Evolutionary conservation across 2,797 vertebrate species (phyloP).

Genomic region (Tenualosa ilisha): DNA sequence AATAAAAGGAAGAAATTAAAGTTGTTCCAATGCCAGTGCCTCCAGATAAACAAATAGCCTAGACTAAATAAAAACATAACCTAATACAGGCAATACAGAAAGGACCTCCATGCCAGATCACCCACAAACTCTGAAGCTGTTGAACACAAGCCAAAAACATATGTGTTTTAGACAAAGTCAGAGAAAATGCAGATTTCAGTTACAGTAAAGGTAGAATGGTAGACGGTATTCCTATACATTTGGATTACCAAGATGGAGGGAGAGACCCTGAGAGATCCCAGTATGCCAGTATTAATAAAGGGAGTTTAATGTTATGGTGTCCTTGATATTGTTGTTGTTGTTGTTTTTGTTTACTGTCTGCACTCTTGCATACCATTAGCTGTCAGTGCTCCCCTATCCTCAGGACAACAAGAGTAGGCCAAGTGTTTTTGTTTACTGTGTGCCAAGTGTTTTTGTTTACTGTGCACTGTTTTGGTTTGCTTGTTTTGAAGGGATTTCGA

Average conservation of each 20-base stretch:
- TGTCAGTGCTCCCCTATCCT: neutral
- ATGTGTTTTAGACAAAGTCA: no score
- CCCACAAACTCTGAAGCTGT: no score
- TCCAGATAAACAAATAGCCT: no score
- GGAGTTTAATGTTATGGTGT: neutral
- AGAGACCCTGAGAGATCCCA: neutral
- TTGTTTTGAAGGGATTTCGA: slow-evolving; percentile 86
- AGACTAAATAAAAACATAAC: no score
- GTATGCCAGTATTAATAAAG: neutral
- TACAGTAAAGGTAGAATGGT: no score
- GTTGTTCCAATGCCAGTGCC: no score
- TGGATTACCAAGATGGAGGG: neutral
- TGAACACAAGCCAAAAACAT: no score
- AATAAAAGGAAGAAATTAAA: no score
- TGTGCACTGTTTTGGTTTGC: neutral
- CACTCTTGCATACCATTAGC: neutral
- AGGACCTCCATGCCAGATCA: no score
- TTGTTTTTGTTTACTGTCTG: neutral
- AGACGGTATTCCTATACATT: no score
- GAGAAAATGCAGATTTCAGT: no score
- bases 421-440: neutral
- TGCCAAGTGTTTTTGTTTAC: neutral
- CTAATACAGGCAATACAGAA: no score
- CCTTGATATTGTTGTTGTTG: neutral
- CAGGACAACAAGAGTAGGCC: neutral